Conservation (phyloP, 1,140 invertebrate species). For the Drosophila persimilis region DNA sequence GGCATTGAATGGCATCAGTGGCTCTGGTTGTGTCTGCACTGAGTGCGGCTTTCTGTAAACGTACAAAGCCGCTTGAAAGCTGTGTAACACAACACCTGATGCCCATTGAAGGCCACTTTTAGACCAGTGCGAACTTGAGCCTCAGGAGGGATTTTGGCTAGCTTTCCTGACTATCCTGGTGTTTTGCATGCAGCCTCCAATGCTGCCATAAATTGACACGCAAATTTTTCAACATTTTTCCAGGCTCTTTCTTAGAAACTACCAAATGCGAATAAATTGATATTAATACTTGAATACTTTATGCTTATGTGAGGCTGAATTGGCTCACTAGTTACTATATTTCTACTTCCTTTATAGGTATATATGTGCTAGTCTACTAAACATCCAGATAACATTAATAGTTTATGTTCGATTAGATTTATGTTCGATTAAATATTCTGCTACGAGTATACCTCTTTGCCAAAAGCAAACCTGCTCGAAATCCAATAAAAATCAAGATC, state of each 20-base stretch:
- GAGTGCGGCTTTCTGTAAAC: constrained; percentile 58
- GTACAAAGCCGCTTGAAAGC: constrained; percentile 66
- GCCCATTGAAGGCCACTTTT: constrained; percentile 72
- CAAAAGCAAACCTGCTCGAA: too few relatives aligned
- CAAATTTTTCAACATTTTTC: constrained; percentile 53
- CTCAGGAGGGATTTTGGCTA: constrained; percentile 14
- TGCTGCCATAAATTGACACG: constrained; percentile 39
- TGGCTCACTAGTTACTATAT: too few relatives aligned
- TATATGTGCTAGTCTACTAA: too few relatives aligned
- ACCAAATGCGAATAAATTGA: constrained; percentile 28
- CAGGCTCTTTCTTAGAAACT: constrained; percentile 31
- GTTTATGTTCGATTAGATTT: too few relatives aligned
- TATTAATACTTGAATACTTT: too few relatives aligned
- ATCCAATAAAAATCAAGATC: too few relatives aligned
- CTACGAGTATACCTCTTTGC: too few relatives aligned
- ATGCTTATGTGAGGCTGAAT: too few relatives aligned
- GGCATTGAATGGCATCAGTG: constrained; percentile 78
- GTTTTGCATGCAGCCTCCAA: constrained; percentile 73
- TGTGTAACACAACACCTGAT: constrained; percentile 75
- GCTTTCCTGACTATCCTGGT: constrained; percentile 1
- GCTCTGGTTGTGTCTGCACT: constrained; percentile 74
- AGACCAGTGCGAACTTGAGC: constrained; percentile 6
- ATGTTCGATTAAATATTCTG: too few relatives aligned
- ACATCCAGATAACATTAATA: too few relatives aligned
- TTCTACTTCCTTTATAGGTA: too few relatives aligned